Percentiles rank a stretch among this genome's conserved stretches.
phyloP scores from a whole-genome alignment of 2,888 invertebrate genomes.

The Cybosia mesomella region DNA sequence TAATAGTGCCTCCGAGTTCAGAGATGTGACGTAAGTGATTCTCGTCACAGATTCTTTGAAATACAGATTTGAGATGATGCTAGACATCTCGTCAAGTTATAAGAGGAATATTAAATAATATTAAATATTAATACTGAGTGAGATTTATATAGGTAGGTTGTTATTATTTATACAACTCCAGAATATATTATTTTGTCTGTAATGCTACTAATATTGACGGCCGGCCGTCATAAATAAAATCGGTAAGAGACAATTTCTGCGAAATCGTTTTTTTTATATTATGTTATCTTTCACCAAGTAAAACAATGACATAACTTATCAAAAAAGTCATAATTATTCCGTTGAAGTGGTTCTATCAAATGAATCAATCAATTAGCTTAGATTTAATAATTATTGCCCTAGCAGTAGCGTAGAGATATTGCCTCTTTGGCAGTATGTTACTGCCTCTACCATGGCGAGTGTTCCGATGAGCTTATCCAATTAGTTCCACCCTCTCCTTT shows the following conservation, averaged over 20 bases:
- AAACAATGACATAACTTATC: neutral
- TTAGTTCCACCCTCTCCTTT: too few relatives aligned
- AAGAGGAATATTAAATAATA: neutral
- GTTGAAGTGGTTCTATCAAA: too few relatives aligned
- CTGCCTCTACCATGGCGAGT: too few relatives aligned
- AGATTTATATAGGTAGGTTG: neutral
- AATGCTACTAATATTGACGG: neutral
- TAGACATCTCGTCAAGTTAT: neutral
- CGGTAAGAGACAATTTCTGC: neutral
- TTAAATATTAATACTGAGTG: neutral
- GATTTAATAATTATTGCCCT: too few relatives aligned
- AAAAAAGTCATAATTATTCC: too few relatives aligned
- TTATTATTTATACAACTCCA: too few relatives aligned
- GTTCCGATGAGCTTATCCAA: too few relatives aligned
- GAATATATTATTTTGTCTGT: neutral
- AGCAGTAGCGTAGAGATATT: too few relatives aligned
- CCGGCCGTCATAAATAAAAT: neutral
- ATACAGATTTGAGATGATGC: neutral
- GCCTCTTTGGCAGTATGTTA: too few relatives aligned
- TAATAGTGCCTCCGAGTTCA: constrained; percentile 5
- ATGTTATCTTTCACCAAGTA: neutral
- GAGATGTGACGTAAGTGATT: constrained; percentile 14
- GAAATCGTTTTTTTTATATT: neutral
- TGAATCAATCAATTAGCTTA: too few relatives aligned
- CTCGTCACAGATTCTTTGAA: constrained; percentile 14